Base-by-base conservation (phyloP, 2,797 vertebrate species). In the Rhinogobio ventralis region DNA sequence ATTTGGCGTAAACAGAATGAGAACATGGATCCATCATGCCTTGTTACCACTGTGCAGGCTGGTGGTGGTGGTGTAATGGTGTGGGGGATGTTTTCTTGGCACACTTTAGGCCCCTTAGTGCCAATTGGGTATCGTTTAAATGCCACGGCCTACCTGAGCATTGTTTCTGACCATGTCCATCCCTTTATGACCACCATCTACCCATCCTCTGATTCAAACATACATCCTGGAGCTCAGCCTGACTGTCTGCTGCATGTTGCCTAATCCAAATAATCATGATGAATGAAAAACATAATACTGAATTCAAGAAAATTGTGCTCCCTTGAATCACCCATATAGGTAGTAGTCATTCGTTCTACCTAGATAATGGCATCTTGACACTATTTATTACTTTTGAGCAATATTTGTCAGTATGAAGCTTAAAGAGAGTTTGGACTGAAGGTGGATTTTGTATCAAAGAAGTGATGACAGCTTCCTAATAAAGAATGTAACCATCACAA, bases 191-290 rank as follows among this genome's bases (percentile, higher is more conserved):
- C n/a, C n/a, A n/a, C n/a, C n/a, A n/a, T n/a, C n/a, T n/a, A n/a
- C n/a, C n/a, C n/a, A n/a, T n/a, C n/a, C n/a, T n/a, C n/a, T n/a
- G 60, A 55, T 83, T 82, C 46, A 74, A 57, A 74, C 68, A 79
- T 33, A 23, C 66, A 64, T 25, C 64, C 30, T 46, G 53, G 42
- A 67, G 49, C 72, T 72, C 55, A 45, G 66, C 71, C 71, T 51
- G 71, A 64, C n/a, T 53, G 64, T 15, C 30, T n/a, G 46, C 3
- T 78, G n/a, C 3, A 45, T 67, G 45, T 68, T 68, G 46, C 7
- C 30, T 53, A 33, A 36, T 67, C 46, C 30, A 80, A 17, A 51
- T 49, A 25, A 53, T 51, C 11, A 53, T 25, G 30, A 80, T 76
- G 53, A 76, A n/a, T 9, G 4, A n/a, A n/a, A 74, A 39, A 39